Percentiles rank a stretch among this genome's conserved stretches.
Evolutionary conservation across 2,888 invertebrate genomes (phyloP).

Genomic region (Noctua janthe): DNA sequence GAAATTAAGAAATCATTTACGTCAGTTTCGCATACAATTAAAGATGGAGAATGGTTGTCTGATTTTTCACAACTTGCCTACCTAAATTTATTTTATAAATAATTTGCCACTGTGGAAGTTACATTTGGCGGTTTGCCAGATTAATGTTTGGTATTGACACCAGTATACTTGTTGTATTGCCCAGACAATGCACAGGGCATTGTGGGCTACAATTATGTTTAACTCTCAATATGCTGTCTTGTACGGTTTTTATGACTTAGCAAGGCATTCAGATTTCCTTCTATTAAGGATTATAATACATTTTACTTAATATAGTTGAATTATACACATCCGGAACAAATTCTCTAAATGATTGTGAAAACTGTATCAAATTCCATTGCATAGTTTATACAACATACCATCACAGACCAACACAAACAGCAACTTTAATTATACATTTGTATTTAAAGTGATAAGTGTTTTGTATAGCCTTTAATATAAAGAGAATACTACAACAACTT

Average conservation of each 20-base stretch:
- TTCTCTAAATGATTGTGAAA: not conserved
- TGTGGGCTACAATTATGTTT: not conserved
- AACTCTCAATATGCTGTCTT: not conserved
- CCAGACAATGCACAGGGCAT: not conserved
- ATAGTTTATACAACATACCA: not conserved
- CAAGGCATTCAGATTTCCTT: not conserved
- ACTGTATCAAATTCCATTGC: not conserved
- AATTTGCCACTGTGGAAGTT: not conserved
- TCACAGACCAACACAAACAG: not conserved
- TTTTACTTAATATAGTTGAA: not conserved
- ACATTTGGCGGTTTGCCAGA: not conserved
- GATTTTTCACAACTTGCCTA: not conserved
- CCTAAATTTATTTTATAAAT: not conserved
- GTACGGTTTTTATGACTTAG: not conserved
- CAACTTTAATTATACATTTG: not conserved
- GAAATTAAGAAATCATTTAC: conserved; percentile 2
- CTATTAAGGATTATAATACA: not conserved
- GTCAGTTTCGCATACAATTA: not conserved
- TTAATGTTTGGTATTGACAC: conserved; percentile 3
- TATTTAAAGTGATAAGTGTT: not conserved
- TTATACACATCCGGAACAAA: not conserved
- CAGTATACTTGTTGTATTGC: not conserved
- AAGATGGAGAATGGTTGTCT: not conserved
- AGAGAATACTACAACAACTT: no score
- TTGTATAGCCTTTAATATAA: not conserved